Evolutionary conservation across 2,888 invertebrate species (phyloP).

Genomic region (Gymnocheta viridis): DNA sequence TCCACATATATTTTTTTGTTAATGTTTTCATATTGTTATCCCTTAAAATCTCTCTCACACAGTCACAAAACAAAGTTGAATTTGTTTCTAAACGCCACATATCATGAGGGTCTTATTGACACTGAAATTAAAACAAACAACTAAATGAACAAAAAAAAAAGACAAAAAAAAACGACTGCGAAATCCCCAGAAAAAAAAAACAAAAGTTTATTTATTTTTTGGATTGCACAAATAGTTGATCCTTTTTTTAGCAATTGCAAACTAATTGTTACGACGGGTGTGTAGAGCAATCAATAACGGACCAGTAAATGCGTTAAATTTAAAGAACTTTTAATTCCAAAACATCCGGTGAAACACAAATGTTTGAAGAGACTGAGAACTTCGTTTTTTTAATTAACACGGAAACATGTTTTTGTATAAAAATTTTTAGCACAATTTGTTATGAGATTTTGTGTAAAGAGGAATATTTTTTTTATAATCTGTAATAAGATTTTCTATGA

Average conservation of each 20-base stretch:
- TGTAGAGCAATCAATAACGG: conserved; percentile 62
- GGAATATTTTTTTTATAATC: too few species aligned
- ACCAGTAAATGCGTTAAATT: conserved; percentile 59
- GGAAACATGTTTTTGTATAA: neutral
- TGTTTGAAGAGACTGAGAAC: conserved; percentile 18
- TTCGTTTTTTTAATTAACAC: neutral
- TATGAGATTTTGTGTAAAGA: neutral
- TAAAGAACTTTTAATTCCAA: conserved; percentile 61
- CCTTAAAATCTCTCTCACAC: conserved; percentile 23
- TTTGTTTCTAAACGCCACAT: conserved; percentile 43
- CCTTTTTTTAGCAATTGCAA: conserved; percentile 40
- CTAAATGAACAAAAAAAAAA: neutral
- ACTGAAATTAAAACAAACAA: conserved; percentile 50
- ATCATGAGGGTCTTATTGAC: conserved; percentile 66
- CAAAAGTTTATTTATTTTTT: conserved; percentile 40
- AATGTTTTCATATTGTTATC: conserved; percentile 61
- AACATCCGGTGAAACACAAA: conserved; percentile 47
- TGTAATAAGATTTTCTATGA: too few species aligned
- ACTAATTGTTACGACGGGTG: conserved; percentile 67
- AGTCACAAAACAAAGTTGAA: conserved; percentile 3
- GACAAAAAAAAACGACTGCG: neutral
- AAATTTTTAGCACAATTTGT: neutral
- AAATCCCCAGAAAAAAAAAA: too few species aligned
- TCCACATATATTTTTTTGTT: conserved; percentile 34
- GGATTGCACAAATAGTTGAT: conserved; percentile 12